A percentile compares a stretch with the other conserved stretches of the same genome.
These are phyloP conservation scores for Sebastes oblongus DNA, from an alignment of 2,797 vertebrate genomes.

Conservation along the genomic window DNA sequence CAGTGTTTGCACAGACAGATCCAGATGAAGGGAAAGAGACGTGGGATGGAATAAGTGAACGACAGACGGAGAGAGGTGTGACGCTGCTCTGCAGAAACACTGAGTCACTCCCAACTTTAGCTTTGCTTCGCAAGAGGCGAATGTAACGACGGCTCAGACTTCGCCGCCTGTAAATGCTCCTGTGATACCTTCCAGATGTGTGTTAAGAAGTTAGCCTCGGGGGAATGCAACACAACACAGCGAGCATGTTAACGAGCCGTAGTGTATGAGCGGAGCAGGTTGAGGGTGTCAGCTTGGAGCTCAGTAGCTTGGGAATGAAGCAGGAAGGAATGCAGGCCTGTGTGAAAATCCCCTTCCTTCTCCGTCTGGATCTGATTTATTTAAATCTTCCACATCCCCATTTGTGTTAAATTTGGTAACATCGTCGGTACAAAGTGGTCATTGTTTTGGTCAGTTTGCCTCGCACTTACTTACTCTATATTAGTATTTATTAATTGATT, in stretches of 20 bases:
- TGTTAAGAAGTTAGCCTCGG: neutral
- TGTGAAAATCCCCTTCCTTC: conserved; percentile 36
- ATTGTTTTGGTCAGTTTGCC: neutral
- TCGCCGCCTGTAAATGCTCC: conserved; percentile 17
- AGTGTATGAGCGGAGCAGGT: conserved; percentile 3
- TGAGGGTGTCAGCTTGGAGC: conserved; percentile 7
- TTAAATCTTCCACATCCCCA: conserved; percentile 25
- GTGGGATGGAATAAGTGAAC: conserved; percentile 29
- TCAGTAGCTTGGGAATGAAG: conserved; percentile 15
- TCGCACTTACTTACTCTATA: neutral
- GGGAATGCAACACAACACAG: conserved; percentile 4
- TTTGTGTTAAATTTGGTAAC: conserved; percentile 21
- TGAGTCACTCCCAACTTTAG: conserved; percentile 34
- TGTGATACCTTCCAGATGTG: conserved; percentile 67
- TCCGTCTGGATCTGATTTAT: conserved; percentile 52
- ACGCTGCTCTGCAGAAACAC: conserved; percentile 37
- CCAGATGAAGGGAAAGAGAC: conserved; percentile 28
- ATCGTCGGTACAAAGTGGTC: neutral
- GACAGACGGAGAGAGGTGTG: conserved; percentile 20
- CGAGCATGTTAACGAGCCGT: conserved; percentile 48
- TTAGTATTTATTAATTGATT: neutral
- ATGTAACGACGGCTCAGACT: conserved; percentile 3
- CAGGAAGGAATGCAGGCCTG: conserved; percentile 21
- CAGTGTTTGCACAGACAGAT: conserved; percentile 22
- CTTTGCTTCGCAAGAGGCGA: conserved; percentile 30